phyloP scores from a whole-genome alignment of 2,888 invertebrate species.

The Heliconius cydno region DNA sequence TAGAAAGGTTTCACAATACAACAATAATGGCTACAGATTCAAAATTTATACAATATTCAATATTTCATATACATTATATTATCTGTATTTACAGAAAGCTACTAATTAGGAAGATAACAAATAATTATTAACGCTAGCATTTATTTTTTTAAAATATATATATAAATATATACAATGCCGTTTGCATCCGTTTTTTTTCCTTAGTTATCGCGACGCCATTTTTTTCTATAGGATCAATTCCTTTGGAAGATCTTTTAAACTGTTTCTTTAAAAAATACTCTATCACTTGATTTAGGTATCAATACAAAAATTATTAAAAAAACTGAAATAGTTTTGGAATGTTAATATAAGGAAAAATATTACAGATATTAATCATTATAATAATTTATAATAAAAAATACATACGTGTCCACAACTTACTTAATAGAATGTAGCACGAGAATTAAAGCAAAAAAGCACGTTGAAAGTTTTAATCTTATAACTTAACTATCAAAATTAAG shows the following conservation, averaged over 20 bases:
- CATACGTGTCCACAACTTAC: slow-evolving; percentile 31
- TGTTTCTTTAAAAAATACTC: slow-evolving; percentile 25
- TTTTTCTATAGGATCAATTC: slow-evolving; percentile 10
- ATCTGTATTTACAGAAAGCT: slow-evolving; percentile 40
- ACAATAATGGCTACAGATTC: slow-evolving; percentile 24
- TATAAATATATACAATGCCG: slow-evolving; percentile 32
- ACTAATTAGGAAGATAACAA: slow-evolving; percentile 27
- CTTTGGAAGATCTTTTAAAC: slow-evolving; percentile 35
- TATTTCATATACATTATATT: slow-evolving; percentile 38
- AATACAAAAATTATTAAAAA: not conserved
- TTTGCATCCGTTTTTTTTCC: slow-evolving; percentile 30
- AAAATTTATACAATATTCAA: slow-evolving; percentile 39
- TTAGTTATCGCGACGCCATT: slow-evolving; percentile 32
- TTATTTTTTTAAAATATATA: not conserved
- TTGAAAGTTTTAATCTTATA: not conserved
- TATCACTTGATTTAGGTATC: not conserved
- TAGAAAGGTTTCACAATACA: slow-evolving; percentile 40
- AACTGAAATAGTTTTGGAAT: slow-evolving; percentile 13
- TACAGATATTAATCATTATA: not conserved
- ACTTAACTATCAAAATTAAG: not conserved
- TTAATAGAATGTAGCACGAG: slow-evolving; percentile 20
- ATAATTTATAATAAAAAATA: slow-evolving; percentile 8
- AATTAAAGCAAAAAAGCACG: not conserved
- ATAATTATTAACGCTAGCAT: slow-evolving; percentile 20
- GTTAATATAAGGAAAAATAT: not conserved